A percentile compares a stretch with the other conserved stretches of the same genome.
Conservation (phyloP, 2,113 vertebrate genomes). For the Myxocyprinus asiaticus region DNA sequence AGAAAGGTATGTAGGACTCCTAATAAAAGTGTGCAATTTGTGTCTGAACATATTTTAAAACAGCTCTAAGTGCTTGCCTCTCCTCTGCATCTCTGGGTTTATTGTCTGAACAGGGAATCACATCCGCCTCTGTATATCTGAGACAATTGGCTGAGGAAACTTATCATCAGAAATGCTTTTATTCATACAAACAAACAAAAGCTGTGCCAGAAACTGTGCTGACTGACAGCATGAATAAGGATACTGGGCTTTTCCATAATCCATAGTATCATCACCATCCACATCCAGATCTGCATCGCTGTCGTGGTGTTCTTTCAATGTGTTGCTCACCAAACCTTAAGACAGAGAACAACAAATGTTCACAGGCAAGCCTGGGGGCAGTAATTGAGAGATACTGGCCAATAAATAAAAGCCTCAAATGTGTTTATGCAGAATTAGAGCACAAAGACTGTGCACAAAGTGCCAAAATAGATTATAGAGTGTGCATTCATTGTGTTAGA, state of each 20-base stretch:
- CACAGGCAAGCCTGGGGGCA: no score
- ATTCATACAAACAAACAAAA: background rate
- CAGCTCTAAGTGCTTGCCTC: slow-evolving; percentile 83
- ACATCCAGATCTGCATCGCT: slow-evolving; percentile 96
- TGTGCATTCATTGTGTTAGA: no score
- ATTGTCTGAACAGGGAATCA: slow-evolving; percentile 92
- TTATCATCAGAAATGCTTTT: background rate
- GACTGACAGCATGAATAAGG: slow-evolving; percentile 64
- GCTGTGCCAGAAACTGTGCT: background rate
- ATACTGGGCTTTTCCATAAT: slow-evolving; percentile 98
- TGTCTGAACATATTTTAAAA: slow-evolving; percentile 40
- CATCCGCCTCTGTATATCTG: slow-evolving; percentile 95
- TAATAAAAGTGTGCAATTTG: background rate
- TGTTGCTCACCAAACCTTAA: slow-evolving; percentile 88
- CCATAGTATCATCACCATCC: slow-evolving; percentile 94
- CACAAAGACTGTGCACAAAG: no score
- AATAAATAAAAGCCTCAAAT: no score
- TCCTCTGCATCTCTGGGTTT: slow-evolving; percentile 85
- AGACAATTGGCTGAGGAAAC: slow-evolving; percentile 58
- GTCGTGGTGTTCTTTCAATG: slow-evolving; percentile 90
- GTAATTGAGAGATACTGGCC: no score
- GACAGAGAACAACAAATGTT: background rate
- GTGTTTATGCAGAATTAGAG: no score
- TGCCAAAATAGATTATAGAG: no score
- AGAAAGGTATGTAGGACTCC: no score